Percentiles rank a stretch among this genome's conserved stretches.
Conservation (phyloP, 2,113 vertebrate species). For the Nicator chloris region DNA sequence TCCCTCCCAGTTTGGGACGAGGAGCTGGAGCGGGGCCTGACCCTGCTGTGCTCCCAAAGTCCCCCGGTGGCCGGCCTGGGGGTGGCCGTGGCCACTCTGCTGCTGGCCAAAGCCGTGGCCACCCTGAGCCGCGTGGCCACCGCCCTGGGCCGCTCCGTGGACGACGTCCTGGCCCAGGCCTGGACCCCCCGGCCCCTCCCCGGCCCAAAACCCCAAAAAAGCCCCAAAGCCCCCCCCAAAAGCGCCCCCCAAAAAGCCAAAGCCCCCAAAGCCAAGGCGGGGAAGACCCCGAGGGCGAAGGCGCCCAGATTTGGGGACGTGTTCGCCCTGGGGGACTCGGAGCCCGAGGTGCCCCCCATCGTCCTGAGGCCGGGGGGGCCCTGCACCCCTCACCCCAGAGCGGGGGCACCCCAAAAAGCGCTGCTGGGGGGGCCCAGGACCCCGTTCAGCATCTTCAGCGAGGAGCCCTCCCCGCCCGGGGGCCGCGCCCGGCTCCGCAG, state of each 20-base stretch:
- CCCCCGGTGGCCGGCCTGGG: constrained; percentile 62
- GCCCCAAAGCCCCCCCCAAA: background rate
- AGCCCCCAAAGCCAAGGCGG: background rate
- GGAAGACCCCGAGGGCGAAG: background rate
- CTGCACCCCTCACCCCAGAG: constrained; percentile 59
- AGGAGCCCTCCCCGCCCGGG: background rate
- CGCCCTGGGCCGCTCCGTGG: constrained; percentile 28
- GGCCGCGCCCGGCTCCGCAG: constrained; percentile 69
- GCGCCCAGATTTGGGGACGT: background rate
- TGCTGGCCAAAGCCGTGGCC: constrained; percentile 73
- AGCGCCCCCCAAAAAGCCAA: background rate
- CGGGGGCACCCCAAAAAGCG: background rate
- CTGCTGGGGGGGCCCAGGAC: background rate
- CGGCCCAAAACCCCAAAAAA: background rate
- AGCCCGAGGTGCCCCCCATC: constrained; percentile 47
- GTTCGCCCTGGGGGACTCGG: constrained; percentile 59
- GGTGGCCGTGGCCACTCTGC: constrained; percentile 74
- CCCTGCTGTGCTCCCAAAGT: constrained; percentile 60
- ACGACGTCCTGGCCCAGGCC: constrained; percentile 70
- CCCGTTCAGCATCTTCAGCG: constrained; percentile 83
- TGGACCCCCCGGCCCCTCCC: constrained; percentile 74
- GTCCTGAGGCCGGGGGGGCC: background rate
- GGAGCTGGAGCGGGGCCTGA: constrained; percentile 76
- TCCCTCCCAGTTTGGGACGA: background rate
- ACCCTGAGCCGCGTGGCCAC: constrained; percentile 63